phyloP scores from a whole-genome alignment of 37 sponge, comb jelly and placozoan genomes.

The Aplysina aerophoba region DNA sequence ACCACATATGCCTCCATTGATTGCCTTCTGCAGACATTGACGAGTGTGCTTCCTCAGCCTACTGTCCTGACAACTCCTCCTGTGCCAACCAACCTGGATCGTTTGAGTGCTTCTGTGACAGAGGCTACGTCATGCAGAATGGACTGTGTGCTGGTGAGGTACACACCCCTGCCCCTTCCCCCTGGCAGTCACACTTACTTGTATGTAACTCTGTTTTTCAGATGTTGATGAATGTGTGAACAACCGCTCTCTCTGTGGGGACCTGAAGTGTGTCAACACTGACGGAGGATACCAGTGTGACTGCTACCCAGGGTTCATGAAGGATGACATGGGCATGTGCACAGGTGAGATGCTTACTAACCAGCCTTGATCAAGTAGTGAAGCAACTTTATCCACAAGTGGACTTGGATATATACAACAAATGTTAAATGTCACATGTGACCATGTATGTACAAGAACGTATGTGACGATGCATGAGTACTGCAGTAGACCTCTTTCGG shows the following conservation, averaged over 20 bases:
- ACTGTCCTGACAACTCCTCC: not conserved
- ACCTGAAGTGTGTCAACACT: slow-evolving; percentile 4
- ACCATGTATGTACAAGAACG: no score
- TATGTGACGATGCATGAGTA: no score
- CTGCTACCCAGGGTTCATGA: not conserved
- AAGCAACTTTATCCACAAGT: no score
- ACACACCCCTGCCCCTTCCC: no score
- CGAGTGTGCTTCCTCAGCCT: not conserved
- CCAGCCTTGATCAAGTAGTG: no score
- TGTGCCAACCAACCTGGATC: slow-evolving; percentile 16
- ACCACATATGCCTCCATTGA: not conserved
- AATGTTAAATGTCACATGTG: no score
- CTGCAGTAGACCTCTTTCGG: no score
- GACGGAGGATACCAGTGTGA: not conserved
- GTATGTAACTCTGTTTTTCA: not conserved
- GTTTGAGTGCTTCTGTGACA: slow-evolving; percentile 12
- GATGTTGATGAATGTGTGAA: slow-evolving; percentile 10
- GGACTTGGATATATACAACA: no score
- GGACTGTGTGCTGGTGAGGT: not conserved
- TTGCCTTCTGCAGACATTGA: not conserved
- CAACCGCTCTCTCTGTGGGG: not conserved
- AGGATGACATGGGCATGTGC: not conserved
- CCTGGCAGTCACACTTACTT: not conserved
- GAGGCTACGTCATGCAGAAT: not conserved
- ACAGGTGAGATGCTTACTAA: not conserved